A percentile compares a stretch with the other conserved stretches of the same genome.
These are phyloP conservation scores for Drosophila athabasca DNA, from an alignment of 1,140 invertebrate species.

Conservation along the genomic window DNA sequence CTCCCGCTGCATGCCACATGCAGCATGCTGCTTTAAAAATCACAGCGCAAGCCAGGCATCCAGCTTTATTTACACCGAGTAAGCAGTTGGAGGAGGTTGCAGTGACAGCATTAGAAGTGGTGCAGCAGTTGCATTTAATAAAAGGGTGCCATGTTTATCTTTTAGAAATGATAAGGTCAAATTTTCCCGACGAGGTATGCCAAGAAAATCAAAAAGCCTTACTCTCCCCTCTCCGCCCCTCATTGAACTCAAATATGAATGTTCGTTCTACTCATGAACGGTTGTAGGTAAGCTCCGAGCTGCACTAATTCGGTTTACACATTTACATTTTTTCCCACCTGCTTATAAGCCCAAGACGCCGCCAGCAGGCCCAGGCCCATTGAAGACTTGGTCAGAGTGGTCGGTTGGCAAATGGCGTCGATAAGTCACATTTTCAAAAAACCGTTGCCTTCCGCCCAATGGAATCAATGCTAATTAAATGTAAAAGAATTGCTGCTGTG, in stretches of 20 bases:
- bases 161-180: slow-evolving; percentile 64
- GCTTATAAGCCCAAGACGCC: too few species aligned
- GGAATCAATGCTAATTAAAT: too few species aligned
- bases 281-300: not conserved
- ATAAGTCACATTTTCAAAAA: not conserved
- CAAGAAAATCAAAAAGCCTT: slow-evolving; percentile 14
- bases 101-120: too few species aligned
- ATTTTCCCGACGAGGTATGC: slow-evolving; percentile 11
- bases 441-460: too few species aligned
- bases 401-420: not conserved
- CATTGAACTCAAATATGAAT: slow-evolving; percentile 61
- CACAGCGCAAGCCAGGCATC: slow-evolving; percentile 18
- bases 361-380: too few species aligned
- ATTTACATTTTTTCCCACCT: slow-evolving; percentile 8
- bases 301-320: slow-evolving; percentile 22
- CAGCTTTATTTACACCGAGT: slow-evolving; percentile 60
- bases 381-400: too few species aligned
- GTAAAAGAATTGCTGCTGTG: too few species aligned
- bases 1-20: slow-evolving; percentile 2
- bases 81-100: slow-evolving; percentile 45
- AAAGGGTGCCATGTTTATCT: slow-evolving; percentile 66
- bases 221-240: not conserved
- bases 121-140: slow-evolving; percentile 47
- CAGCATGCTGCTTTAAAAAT: slow-evolving; percentile 60
- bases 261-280: slow-evolving; percentile 37